Conservation (phyloP, 2,113 vertebrate species). For the Carassius auratus region DNA sequence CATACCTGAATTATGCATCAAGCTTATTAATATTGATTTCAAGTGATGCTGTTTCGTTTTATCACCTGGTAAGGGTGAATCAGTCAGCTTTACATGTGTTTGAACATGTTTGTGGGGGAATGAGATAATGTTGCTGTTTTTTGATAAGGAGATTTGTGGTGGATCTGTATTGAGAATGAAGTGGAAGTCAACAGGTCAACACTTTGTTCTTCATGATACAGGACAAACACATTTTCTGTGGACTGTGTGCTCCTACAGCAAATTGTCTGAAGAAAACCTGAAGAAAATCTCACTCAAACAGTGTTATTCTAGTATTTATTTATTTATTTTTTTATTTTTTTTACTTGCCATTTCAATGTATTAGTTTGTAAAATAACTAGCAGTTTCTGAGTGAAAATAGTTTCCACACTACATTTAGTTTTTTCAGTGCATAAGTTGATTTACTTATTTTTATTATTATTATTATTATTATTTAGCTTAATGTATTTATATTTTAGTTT, state of each 20-base stretch:
- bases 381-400: too few species aligned
- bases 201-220: neutral
- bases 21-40: slow-evolving; percentile 63
- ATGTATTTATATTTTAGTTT: too few species aligned
- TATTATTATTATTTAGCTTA: too few species aligned
- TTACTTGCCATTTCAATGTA: too few species aligned
- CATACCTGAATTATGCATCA: slow-evolving; percentile 66
- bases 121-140: neutral
- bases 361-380: too few species aligned
- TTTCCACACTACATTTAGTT: too few species aligned
- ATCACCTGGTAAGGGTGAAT: slow-evolving; percentile 46
- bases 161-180: neutral
- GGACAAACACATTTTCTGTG: neutral
- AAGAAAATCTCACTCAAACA: neutral
- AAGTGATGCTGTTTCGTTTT: slow-evolving; percentile 33
- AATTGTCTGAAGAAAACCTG: neutral
- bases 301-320: too few species aligned
- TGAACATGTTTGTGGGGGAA: slow-evolving; percentile 32
- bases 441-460: too few species aligned
- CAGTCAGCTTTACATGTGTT: slow-evolving; percentile 41
- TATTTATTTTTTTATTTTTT: too few species aligned
- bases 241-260: neutral
- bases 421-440: neutral
- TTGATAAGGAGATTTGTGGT: neutral
- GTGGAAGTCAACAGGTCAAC: neutral